Base-by-base conservation (phyloP, 1,140 invertebrate species). In the Apocrypta bakeri region DNA sequence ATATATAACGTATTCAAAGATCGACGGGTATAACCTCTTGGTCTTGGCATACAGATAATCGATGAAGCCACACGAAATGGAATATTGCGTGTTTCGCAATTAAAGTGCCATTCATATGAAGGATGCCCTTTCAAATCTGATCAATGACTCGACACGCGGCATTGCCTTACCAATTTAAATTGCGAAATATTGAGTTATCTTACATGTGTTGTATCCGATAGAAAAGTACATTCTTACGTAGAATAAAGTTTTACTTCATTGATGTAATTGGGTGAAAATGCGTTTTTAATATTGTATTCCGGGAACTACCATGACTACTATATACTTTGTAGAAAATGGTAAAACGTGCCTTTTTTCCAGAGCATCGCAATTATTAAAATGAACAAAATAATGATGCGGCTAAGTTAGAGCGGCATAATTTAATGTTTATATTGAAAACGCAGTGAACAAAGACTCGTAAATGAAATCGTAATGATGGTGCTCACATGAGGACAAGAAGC, bases 381-480 rank as follows among this genome's bases (percentile, higher is more conserved):
- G 27, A 71, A 37, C 31, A 37, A 71, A 37, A 71, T 37, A 33
- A n/a, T 71, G 68, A 21, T 3, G 27, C 27, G 21, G 21, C 12
- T 12, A 17, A 17, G 48, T 0, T 25, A 7, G 61, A 14, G 48
- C 29, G 3, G 77, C 14, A 71, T 61, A 73, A 80, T 78, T 78
- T 21, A 1, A 78, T 78, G 76, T 69, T 68, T 82, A 72, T 72
- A 82, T 72, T 64, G 68, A 79, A 83, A 73, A 78, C n/a, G 33
- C 27, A 33, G 0, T 3, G 74, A 82, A 82, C 74, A 82, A 77
- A 82, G 75, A 78, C 25, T 78, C 68, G 75, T 72, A 78, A 83
- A 83, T 79, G 75, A 78, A 83, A 83, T 78, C 61, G 81, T 66
- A 83, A 79, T 64, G 81, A 78, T 14, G 81, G 81, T 24, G 56